A percentile compares a stretch with the other conserved stretches of the same genome.
These are phyloP conservation scores for Petromus typicus DNA, from an alignment of 2,113 vertebrate genomes.

Conservation along the genomic window DNA sequence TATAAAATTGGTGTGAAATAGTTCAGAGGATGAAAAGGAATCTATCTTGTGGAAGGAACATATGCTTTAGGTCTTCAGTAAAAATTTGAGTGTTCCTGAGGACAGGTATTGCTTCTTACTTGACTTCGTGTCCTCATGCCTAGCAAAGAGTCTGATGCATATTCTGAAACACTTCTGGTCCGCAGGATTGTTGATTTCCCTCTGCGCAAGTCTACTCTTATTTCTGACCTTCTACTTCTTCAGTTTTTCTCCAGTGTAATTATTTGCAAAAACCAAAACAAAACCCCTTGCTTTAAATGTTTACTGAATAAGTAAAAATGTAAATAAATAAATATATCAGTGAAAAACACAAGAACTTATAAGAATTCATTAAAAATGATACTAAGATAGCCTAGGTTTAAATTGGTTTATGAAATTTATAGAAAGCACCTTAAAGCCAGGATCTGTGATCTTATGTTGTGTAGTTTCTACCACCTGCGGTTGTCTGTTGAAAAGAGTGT, in stretches of 20 bases:
- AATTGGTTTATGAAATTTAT: not conserved
- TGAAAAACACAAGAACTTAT: not conserved
- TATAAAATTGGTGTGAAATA: not conserved
- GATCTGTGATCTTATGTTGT: not conserved
- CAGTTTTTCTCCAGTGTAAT: not conserved
- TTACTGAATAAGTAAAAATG: not conserved
- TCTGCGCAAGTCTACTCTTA: not conserved
- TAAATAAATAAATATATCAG: not conserved
- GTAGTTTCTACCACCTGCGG: not conserved
- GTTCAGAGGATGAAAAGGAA: not conserved
- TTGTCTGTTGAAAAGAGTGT: not conserved
- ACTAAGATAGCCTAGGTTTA: not conserved
- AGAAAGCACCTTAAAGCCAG: not conserved
- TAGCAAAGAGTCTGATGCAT: not conserved
- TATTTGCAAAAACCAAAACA: not conserved
- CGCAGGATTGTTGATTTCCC: not conserved
- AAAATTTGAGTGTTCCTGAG: not conserved
- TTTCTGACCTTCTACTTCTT: not conserved
- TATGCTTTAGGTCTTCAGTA: not conserved
- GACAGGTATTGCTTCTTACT: not conserved
- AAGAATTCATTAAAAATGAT: not conserved
- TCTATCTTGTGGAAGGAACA: not conserved
- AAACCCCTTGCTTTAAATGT: not conserved
- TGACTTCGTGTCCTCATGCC: not conserved
- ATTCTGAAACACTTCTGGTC: not conserved